Evolutionary conservation across 1,140 invertebrate species (phyloP).

Genomic region (Lasaia peninsularis): DNA sequence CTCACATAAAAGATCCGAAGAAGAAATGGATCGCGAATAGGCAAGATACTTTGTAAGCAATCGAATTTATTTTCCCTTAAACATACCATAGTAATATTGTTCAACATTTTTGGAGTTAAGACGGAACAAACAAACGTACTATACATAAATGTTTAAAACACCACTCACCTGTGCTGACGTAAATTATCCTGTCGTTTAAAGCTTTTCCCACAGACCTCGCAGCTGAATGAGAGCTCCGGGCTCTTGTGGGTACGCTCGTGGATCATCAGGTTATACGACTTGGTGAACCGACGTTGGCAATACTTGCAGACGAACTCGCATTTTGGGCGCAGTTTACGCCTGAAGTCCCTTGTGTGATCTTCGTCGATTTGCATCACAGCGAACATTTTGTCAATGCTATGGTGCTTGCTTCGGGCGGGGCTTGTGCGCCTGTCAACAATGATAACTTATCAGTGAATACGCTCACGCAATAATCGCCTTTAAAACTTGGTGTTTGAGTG

Average conservation of each 20-base stretch:
- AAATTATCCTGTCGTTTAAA: constrained; percentile 98
- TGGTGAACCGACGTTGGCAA: constrained; percentile 98
- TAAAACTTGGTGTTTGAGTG: constrained; percentile 8
- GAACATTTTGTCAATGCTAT: constrained; percentile 84
- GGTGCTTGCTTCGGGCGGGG: constrained; percentile 68
- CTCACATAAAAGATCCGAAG: too few species aligned
- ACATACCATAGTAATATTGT: too few species aligned
- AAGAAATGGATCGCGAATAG: too few species aligned
- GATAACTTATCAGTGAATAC: constrained; percentile 56
- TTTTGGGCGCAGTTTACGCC: constrained; percentile 95
- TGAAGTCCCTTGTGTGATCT: constrained; percentile 92
- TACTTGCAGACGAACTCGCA: constrained; percentile 99
- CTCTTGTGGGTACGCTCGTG: constrained; percentile 99
- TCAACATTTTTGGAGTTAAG: too few species aligned
- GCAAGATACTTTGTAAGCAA: too few species aligned
- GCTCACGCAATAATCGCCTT: constrained; percentile 13
- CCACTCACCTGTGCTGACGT: constrained; percentile 93
- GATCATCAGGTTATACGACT: constrained; percentile 99
- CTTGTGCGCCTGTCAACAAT: constrained; percentile 63
- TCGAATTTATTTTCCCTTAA: too few species aligned
- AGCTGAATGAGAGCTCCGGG: constrained; percentile 97
- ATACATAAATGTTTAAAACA: too few species aligned
- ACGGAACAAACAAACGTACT: too few species aligned
- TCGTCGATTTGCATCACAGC: constrained; percentile 93
- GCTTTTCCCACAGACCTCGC: constrained; percentile 98